A percentile compares a stretch with the other conserved stretches of the same genome.
These are phyloP conservation scores for Lutjanus erythropterus DNA, from an alignment of 2,113 vertebrate species.

Conservation along the genomic window DNA sequence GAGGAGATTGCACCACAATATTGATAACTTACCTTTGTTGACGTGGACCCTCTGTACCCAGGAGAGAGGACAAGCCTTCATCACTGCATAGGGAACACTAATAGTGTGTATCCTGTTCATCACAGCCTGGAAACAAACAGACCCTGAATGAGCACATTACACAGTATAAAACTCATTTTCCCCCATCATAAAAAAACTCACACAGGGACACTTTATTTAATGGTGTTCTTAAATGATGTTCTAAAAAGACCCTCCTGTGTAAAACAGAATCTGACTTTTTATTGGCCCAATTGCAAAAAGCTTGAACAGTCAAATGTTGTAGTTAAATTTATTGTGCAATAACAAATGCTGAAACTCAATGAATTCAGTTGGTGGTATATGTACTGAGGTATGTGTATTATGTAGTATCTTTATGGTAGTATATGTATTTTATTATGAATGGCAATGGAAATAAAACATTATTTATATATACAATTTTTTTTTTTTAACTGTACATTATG, in stretches of 20 bases:
- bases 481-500: not conserved
- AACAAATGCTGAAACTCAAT: not conserved
- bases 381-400: too few relatives aligned
- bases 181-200: not conserved
- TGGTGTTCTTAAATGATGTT: not conserved
- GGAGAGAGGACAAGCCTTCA: conserved; percentile 97
- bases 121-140: conserved; percentile 88
- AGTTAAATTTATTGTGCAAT: not conserved
- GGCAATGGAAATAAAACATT: too few relatives aligned
- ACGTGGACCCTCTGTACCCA: conserved; percentile 97
- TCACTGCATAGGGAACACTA: conserved; percentile 97
- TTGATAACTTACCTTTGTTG: conserved; percentile 93
- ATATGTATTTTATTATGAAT: too few relatives aligned
- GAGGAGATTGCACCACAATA: too few relatives aligned
- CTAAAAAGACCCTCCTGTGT: not conserved
- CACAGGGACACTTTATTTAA: not conserved
- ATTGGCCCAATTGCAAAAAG: not conserved
- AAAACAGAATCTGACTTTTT: not conserved
- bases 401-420: too few relatives aligned
- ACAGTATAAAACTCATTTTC: not conserved
- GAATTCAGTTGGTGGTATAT: too few relatives aligned
- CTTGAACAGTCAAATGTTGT: not conserved
- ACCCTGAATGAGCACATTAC: conserved; percentile 14
- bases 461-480: too few relatives aligned
- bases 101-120: conserved; percentile 98